Evolutionary conservation across 2,113 vertebrate species (phyloP), one percentile per base, ranked within the genome.

Genomic region (Lampris megalopsis): DNA sequence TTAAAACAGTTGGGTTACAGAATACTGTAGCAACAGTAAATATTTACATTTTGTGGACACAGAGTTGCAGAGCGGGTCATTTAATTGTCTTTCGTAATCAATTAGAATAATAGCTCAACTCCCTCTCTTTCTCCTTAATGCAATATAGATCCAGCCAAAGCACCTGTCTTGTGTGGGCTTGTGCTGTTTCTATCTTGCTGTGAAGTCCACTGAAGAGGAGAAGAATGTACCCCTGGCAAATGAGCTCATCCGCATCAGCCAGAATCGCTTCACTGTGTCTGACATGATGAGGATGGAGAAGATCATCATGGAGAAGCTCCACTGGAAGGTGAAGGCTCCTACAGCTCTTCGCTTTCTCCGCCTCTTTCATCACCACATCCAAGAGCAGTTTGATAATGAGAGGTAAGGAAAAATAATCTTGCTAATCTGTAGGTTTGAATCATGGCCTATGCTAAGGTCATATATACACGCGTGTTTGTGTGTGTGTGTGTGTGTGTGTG

Each of bases 241-340:
- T 7, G 97, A 99, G 68, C 88, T 99, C 84, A 97, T 99, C 90
- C 93, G 97, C 73, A 97, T 99, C 87, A 98, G 96, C 85, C 98
- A 99, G 89, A 98, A 96, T 11, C 95, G 95, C 84, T 99, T 99
- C 81, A 99, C 96, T 0, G 94, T 97, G 84, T 97, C 96, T 1
- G 98, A 99, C 83, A 92, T 99, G 96, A 98, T 97, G 94, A 96
- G 98, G 81, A 99, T 99, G 98, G 97, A 99, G 88, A 98, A 95
- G 94, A 99, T 99, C n/a, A 66, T 99, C 59, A 71, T 98, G 90
- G 96, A 99, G 89, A 99, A 98, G 83, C 92, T 99, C 53, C 91
- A 91, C 76, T 97, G 97, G 95, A 98, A 97, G 90, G 93, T 98
- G 65, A 98, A 94, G 93, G 93, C 95, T 78, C 93, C 96, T 4